phyloP scores from a whole-genome alignment of 2,113 vertebrate species.

The Ploceus nigricollis region DNA sequence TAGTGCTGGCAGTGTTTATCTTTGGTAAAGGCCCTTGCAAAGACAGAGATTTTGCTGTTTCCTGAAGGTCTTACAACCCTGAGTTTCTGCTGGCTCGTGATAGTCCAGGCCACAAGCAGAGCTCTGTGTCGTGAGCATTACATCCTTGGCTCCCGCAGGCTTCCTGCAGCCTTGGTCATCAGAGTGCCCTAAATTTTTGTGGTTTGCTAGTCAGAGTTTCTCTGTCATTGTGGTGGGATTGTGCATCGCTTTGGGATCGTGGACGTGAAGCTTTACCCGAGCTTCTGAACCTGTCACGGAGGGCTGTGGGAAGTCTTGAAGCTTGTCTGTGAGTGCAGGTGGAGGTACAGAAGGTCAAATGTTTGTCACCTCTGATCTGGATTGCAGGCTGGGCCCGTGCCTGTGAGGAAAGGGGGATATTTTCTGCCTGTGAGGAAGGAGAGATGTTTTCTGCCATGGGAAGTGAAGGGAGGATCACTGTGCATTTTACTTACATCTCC shows the following conservation, averaged over 20 bases:
- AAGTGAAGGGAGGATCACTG: not conserved
- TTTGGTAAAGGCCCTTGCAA: not conserved
- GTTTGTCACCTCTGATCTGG: not conserved
- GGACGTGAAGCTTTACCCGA: not conserved
- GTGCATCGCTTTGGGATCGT: not conserved
- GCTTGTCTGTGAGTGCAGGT: not conserved
- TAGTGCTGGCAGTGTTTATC: not conserved
- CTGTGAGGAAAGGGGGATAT: not conserved
- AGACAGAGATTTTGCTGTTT: not conserved
- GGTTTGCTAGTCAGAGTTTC: not conserved
- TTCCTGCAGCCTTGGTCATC: not conserved
- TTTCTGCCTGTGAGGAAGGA: not conserved
- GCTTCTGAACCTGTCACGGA: not conserved
- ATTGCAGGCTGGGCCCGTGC: not conserved
- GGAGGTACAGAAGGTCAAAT: not conserved
- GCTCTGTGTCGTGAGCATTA: not conserved
- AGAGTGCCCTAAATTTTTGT: not conserved
- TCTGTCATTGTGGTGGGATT: not conserved
- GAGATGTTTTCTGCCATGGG: not conserved
- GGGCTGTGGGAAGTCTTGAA: not conserved
- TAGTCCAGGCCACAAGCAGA: not conserved
- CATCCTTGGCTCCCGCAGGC: not conserved
- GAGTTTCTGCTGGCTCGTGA: rapidly evolving
- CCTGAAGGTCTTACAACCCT: not conserved
- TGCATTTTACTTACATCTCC: rapidly evolving